phyloP scores from a whole-genome alignment of 2,797 vertebrate genomes.

The Odontamblyopus rebecca region DNA sequence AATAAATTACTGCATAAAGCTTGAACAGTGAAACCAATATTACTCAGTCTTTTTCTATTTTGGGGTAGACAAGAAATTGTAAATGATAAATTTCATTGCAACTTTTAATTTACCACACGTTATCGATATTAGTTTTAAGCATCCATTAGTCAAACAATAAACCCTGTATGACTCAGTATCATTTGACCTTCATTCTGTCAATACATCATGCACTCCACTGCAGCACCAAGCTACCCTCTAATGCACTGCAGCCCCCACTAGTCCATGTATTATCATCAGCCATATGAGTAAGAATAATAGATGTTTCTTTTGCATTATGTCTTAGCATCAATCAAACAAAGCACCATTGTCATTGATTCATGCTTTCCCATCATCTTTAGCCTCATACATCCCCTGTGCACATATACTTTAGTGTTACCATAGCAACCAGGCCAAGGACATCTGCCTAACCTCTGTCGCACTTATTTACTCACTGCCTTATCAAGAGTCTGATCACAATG shows the following conservation, averaged over 20 bases:
- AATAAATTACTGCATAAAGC: not conserved
- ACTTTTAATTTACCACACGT: not conserved
- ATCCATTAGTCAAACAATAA: not conserved
- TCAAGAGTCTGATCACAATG: conserved; percentile 60
- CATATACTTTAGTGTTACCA: conserved; percentile 47
- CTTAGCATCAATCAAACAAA: conserved; percentile 1
- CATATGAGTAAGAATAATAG: not conserved
- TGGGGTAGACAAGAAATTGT: not conserved
- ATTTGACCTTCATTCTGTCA: not conserved
- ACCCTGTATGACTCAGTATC: no score
- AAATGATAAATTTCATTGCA: not conserved
- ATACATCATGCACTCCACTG: not conserved
- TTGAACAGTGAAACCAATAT: not conserved
- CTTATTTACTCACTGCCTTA: conserved; percentile 55
- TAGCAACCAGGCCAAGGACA: conserved; percentile 63
- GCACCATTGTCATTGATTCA: conserved; percentile 21
- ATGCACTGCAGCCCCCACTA: not conserved
- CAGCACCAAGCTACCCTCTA: not conserved
- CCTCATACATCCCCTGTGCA: conserved; percentile 19
- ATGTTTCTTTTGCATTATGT: not conserved
- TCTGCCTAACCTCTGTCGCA: conserved; percentile 45
- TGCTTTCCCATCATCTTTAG: conserved; percentile 17
- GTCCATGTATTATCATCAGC: not conserved
- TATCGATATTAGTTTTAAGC: not conserved
- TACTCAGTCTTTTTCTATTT: not conserved